A percentile compares a stretch with the other conserved stretches of the same genome.
phyloP scores from a whole-genome alignment of 2,113 vertebrate species.

The Poecile atricapillus region DNA sequence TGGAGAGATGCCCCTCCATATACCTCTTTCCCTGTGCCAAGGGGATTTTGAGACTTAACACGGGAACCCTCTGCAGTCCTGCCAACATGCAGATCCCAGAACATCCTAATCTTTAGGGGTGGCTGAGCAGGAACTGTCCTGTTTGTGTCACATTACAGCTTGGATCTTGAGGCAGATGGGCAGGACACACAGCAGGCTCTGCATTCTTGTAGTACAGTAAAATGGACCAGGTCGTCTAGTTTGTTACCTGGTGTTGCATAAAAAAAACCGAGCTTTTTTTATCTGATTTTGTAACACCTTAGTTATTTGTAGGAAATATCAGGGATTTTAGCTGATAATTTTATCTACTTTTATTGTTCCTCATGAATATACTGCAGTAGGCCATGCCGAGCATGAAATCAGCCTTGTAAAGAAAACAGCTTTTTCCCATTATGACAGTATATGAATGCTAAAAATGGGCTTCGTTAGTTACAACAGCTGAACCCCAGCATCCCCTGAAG shows the following conservation, averaged over 20 bases:
- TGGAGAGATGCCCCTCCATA: rapidly evolving
- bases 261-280: rapidly evolving
- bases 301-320: neutral
- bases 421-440: neutral
- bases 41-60: neutral
- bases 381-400: neutral
- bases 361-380: neutral
- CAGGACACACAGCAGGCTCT: neutral
- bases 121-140: neutral
- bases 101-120: neutral
- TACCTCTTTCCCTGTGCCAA: neutral
- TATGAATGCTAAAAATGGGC: neutral
- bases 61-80: neutral
- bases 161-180: neutral
- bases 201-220: neutral
- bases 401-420: neutral
- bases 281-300: neutral
- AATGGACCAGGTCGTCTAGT: neutral
- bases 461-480: neutral
- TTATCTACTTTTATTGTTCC: neutral
- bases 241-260: neutral
- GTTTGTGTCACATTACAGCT: neutral
- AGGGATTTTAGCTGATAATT: neutral
- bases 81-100: neutral
- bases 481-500: neutral